These are phyloP conservation scores for Halictus rubicundus DNA, from an alignment of 1,140 invertebrate species.

Conservation along the genomic window DNA sequence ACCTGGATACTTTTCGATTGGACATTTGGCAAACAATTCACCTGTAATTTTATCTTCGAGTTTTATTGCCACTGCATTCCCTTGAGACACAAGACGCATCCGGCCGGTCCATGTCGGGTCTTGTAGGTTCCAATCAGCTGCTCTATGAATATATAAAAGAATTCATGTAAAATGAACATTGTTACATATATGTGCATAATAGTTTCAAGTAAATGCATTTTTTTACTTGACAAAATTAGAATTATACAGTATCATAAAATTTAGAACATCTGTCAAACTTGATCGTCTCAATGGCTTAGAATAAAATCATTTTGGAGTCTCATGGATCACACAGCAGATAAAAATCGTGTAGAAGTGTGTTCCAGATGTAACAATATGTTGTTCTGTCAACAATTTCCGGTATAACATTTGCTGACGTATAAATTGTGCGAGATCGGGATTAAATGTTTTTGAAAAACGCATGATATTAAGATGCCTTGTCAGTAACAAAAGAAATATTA, in stretches of 20 bases:
- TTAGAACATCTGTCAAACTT: background rate
- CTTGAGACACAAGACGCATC: slow-evolving; percentile 94
- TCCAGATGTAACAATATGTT: slow-evolving; percentile 15
- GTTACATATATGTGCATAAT: background rate
- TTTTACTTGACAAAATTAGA: background rate
- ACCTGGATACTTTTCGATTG: slow-evolving; percentile 97
- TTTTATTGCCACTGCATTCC: slow-evolving; percentile 92
- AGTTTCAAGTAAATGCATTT: background rate
- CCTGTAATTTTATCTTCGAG: slow-evolving; percentile 97
- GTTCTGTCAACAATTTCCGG: slow-evolving; percentile 18
- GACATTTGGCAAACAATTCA: slow-evolving; percentile 98
- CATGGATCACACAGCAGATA: background rate
- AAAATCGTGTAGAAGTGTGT: background rate
- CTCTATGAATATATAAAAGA: slow-evolving; percentile 82
- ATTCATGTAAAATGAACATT: background rate
- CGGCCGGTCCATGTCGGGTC: slow-evolving; percentile 98
- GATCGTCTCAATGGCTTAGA: no score
- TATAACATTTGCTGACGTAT: slow-evolving; percentile 27
- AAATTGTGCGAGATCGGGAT: background rate
- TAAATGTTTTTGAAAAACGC: background rate
- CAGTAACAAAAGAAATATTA: background rate
- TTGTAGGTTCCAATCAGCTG: slow-evolving; percentile 98
- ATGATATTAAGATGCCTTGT: background rate
- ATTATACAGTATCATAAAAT: background rate
- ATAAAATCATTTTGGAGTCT: background rate